Conservation (phyloP, 1,140 invertebrate genomes). For the Adoxophyes honmai region DNA sequence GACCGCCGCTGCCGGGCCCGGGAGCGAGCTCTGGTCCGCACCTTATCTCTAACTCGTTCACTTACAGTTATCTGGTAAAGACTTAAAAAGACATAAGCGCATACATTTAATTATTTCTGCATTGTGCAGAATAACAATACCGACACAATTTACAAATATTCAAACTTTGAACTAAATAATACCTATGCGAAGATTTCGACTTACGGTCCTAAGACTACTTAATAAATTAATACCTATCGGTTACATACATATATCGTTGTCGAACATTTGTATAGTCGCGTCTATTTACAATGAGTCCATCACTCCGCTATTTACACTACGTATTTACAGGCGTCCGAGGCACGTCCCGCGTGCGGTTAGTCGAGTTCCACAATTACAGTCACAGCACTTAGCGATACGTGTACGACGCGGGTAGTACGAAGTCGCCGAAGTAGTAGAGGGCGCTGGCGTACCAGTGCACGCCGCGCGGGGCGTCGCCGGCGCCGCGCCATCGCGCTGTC, state of each 20-base stretch:
- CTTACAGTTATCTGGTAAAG: slow-evolving; percentile 26
- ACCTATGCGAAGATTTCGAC: slow-evolving; percentile 47
- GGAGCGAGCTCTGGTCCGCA: neutral
- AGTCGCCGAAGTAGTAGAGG: slow-evolving; percentile 84
- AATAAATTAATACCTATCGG: slow-evolving; percentile 62
- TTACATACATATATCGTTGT: slow-evolving; percentile 29
- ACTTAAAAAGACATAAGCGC: slow-evolving; percentile 72
- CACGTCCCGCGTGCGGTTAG: slow-evolving; percentile 60
- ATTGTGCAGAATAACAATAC: slow-evolving; percentile 77
- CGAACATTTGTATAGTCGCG: slow-evolving; percentile 20
- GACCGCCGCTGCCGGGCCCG: slow-evolving; percentile 28
- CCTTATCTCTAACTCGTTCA: slow-evolving; percentile 9
- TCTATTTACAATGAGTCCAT: slow-evolving; percentile 35
- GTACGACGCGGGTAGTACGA: slow-evolving; percentile 81
- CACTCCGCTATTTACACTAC: slow-evolving; percentile 37
- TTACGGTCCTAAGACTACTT: slow-evolving; percentile 55
- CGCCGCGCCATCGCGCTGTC: slow-evolving; percentile 43
- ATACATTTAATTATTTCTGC: slow-evolving; percentile 76
- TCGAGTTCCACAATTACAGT: slow-evolving; percentile 28
- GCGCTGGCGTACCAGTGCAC: slow-evolving; percentile 92
- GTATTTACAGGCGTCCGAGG: slow-evolving; percentile 46
- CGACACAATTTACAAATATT: slow-evolving; percentile 75
- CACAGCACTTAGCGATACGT: slow-evolving; percentile 53
- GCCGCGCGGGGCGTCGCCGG: slow-evolving; percentile 69
- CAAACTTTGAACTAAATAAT: slow-evolving; percentile 50